These are phyloP conservation scores for Lithophane leautieri DNA, from an alignment of 2,888 invertebrate species.

Conservation along the genomic window DNA sequence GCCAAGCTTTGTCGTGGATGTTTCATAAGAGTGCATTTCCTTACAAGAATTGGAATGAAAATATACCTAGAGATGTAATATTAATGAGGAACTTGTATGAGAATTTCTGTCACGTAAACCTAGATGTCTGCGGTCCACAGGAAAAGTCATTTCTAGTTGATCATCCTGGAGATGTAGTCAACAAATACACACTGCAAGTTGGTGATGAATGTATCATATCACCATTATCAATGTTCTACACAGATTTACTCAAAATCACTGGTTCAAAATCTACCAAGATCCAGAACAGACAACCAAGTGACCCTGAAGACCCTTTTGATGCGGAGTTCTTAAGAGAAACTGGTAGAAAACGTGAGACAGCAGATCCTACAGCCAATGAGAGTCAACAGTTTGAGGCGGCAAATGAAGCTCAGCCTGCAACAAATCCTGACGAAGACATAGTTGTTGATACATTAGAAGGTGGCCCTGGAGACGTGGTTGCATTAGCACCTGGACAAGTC, in stretches of 20 bases:
- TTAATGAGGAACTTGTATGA: slow-evolving; percentile 96
- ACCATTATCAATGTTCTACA: slow-evolving; percentile 96
- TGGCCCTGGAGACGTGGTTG: slow-evolving; percentile 92
- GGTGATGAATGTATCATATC: slow-evolving; percentile 98
- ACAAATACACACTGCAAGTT: slow-evolving; percentile 94
- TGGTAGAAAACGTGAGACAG: slow-evolving; percentile 90
- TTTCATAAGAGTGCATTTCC: slow-evolving; percentile 97
- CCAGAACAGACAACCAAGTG: slow-evolving; percentile 93
- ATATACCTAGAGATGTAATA: slow-evolving; percentile 94
- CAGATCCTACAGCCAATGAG: slow-evolving; percentile 83
- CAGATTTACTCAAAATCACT: slow-evolving; percentile 96
- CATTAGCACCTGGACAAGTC: slow-evolving; percentile 94
- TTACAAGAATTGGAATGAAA: slow-evolving; percentile 94
- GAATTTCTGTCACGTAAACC: slow-evolving; percentile 97
- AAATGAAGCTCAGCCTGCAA: slow-evolving; percentile 87
- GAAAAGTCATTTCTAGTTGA: slow-evolving; percentile 95
- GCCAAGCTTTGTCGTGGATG: slow-evolving; percentile 96
- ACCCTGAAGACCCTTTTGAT: slow-evolving; percentile 98
- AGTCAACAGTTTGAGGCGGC: slow-evolving; percentile 87
- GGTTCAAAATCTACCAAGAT: slow-evolving; percentile 93
- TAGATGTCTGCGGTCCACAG: slow-evolving; percentile 96
- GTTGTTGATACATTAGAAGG: slow-evolving; percentile 92
- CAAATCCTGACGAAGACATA: slow-evolving; percentile 92
- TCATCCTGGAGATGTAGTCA: slow-evolving; percentile 92
- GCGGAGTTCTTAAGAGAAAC: slow-evolving; percentile 97